Base-by-base conservation (phyloP, 1,140 invertebrate genomes). In the Nebria ingens region DNA sequence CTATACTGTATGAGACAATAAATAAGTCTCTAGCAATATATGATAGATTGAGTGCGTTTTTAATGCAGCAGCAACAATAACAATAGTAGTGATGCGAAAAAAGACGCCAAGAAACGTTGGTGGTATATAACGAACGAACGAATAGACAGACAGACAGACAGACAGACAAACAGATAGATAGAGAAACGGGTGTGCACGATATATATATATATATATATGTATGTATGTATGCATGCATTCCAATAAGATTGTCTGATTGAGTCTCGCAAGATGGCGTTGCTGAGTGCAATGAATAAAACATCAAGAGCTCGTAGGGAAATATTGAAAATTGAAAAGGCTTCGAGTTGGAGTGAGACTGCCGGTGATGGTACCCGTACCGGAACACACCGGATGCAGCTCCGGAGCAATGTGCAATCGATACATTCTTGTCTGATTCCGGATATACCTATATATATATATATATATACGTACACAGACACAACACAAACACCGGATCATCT, bases 281-380 rank as follows among this genome's bases (percentile, higher is more conserved):
- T 65, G 64, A 66, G 63, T 66, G 66, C 64, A 65, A 66, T 68
- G 65, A 68, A 68, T 68, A 68, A 68, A 68, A 68, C 66, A 68
- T 68, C 66, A 68, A 65, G 66, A 68, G 64, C 65, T 66, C 59
- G 63, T 63, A 64, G 64, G 64, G 66, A 68, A 68, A 68, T 68
- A 68, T 68, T 68, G 66, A 68, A 68, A 66, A 66, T 68, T 65
- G 66, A 68, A 68, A 68, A 68, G 65, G 40, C 40, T 45, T 17
- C 40, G 15, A 17, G 6, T 17, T 45, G 40, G 4, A 17, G 15
- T 45, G 40, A 4, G 15, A 4, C 6, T 45, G 3, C 9, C 40
- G 9, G 9, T 17, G 15, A 45, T 17, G 3, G 3, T 12, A 9
- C 3, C 17, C 17, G 40, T 45, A 45, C 6, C 4, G 40, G 15